Base-by-base conservation (phyloP, 1,140 invertebrate species). In the Caenorhabditis tropicalis region DNA sequence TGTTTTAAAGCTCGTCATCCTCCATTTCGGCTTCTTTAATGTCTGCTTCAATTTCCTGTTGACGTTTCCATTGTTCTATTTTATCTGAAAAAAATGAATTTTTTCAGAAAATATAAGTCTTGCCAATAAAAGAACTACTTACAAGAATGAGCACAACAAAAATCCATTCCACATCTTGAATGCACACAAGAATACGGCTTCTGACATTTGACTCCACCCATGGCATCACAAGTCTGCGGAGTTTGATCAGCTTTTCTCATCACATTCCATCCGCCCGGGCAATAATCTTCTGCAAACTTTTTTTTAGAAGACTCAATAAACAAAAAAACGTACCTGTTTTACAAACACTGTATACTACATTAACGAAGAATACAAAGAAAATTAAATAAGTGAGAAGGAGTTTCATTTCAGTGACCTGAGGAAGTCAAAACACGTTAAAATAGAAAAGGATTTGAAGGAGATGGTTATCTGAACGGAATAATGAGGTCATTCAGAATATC, bases 41-140 rank as follows among this genome's bases (percentile, higher is more conserved):
- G n/a, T 74, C 65, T 9, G 65, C 65, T 74, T 74, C 65, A 74
- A 74, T 74, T 74, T 74, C 65, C 43, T 74, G 65, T 27, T 74
- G 65, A 15, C 65, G 65, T 31, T 74, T 74, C 65, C 65, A 74
- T 19, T 74, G 65, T 7, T 74, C 65, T 2, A 74, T 74, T 74
- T 74, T 74, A 31, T 74, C 65, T 74, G 65, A 16, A 74, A 43
- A 2, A 65, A 0, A 2, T 36, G 15, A 15, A 36, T n/a, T 65
- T 33, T 19, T 36, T 65, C 12, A 9, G 21, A 51, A 51, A 51
- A 10, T 51, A 51, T 51, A 46, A 10, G 10, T 46, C 19, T 46
- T 51, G 19, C 15, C n/a, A 51, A n/a, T 65, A 0, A 33, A 15
- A 36, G 9, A 16, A 10, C 9, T 1, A 36, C 65, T 74, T 46